These are phyloP conservation scores for Syrista parreyssii DNA, from an alignment of 2,888 invertebrate species.

Conservation along the genomic window DNA sequence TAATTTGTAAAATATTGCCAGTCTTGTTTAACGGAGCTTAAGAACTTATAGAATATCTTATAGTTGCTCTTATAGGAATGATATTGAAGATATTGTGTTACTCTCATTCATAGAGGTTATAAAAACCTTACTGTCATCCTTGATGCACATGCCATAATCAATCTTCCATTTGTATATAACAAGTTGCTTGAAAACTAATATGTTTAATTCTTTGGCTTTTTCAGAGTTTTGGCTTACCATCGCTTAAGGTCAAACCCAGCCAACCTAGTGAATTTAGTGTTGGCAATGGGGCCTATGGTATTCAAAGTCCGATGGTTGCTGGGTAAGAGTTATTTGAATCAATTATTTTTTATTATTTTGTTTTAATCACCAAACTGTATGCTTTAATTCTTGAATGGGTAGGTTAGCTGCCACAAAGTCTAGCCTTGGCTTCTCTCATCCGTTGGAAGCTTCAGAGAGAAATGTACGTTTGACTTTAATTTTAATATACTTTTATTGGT, in stretches of 20 bases:
- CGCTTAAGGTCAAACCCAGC: conserved; percentile 72
- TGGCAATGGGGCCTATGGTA: conserved; percentile 73
- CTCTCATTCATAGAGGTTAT: not conserved
- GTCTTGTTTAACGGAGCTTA: not conserved
- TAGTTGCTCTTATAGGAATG: not conserved
- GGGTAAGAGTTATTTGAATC: conserved; percentile 58
- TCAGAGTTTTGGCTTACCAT: conserved; percentile 76
- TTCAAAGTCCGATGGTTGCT: conserved; percentile 73
- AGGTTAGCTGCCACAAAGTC: conserved; percentile 70
- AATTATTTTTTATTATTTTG: not conserved
- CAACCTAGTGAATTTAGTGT: conserved; percentile 65
- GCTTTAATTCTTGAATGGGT: conserved; percentile 33
- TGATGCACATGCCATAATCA: not conserved
- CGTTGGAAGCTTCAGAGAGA: conserved; percentile 75
- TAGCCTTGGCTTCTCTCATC: conserved; percentile 72
- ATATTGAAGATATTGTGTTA: not conserved
- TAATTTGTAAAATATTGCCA: not conserved
- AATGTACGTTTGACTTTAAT: conserved; percentile 69
- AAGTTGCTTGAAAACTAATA: not conserved
- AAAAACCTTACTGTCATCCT: not conserved
- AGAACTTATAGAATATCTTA: not conserved
- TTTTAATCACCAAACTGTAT: not conserved
- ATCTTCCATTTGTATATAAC: not conserved
- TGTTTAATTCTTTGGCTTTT: conserved; percentile 42
- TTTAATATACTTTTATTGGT: not conserved